Conservation (phyloP, 2,113 vertebrate species). For the Centropristis striata region DNA sequence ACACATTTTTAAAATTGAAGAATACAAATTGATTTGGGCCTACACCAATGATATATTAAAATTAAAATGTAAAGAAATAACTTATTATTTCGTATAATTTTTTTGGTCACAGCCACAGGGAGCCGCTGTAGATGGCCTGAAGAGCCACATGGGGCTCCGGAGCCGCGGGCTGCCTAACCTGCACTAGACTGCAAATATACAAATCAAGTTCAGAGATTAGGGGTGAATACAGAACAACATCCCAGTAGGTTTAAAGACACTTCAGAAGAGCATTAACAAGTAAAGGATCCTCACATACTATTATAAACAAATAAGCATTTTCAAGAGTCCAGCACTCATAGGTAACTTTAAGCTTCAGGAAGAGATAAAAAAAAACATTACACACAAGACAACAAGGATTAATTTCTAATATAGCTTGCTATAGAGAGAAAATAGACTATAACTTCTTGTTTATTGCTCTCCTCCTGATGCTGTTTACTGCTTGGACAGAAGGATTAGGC, state of each 20-base stretch:
- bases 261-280: background rate
- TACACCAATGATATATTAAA: no score
- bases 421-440: constrained; percentile 17
- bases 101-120: no score
- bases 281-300: background rate
- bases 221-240: background rate
- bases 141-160: no score
- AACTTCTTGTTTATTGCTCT: constrained; percentile 40
- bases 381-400: background rate
- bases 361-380: constrained; percentile 10
- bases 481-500: constrained; percentile 72
- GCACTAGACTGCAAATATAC: background rate
- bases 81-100: no score
- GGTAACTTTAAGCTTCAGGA: background rate
- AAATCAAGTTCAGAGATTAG: background rate
- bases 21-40: no score
- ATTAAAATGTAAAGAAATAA: no score
- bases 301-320: background rate
- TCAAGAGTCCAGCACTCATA: background rate
- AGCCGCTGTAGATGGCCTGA: no score
- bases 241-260: background rate
- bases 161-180: no score
- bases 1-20: no score
- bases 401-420: background rate
- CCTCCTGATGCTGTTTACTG: constrained; percentile 56